Conservation (phyloP, 1,140 invertebrate genomes). For the Diorhabda carinulata region DNA sequence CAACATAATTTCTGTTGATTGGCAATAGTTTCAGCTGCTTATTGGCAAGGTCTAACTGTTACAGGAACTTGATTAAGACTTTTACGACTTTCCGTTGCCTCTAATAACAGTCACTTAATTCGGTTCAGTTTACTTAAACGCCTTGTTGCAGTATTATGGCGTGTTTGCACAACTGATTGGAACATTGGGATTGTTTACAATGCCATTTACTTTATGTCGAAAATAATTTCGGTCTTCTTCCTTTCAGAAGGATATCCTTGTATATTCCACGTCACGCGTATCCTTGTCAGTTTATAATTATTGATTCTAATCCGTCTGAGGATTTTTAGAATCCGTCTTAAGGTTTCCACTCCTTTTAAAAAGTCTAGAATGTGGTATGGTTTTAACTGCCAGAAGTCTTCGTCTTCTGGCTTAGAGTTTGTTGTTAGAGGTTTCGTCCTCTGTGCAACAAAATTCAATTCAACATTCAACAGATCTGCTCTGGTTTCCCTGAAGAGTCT, state of each 20-base stretch:
- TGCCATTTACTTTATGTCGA: neutral
- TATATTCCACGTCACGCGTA: no score
- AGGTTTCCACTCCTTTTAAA: no score
- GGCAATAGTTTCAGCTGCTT: slow-evolving; percentile 30
- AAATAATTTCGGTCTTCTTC: neutral
- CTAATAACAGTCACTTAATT: slow-evolving; percentile 21
- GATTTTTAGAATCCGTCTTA: no score
- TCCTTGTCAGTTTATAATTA: no score
- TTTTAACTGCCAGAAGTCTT: no score
- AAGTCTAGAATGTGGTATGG: no score
- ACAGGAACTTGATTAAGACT: slow-evolving; percentile 28
- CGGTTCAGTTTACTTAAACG: slow-evolving; percentile 24
- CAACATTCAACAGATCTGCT: no score
- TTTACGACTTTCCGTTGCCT: slow-evolving; percentile 21
- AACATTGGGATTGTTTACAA: slow-evolving; percentile 23
- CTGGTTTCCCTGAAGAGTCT: no score
- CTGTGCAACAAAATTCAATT: no score
- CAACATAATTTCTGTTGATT: slow-evolving; percentile 37
- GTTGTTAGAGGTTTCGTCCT: no score
- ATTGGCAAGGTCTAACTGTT: slow-evolving; percentile 27
- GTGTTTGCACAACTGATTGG: slow-evolving; percentile 34
- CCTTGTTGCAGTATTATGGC: slow-evolving; percentile 20
- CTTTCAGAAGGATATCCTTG: neutral
- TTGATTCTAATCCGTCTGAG: no score
- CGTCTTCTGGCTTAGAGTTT: no score